Evolutionary conservation across 2,888 invertebrate species (phyloP).

Genomic region (Coelopa pilipes): DNA sequence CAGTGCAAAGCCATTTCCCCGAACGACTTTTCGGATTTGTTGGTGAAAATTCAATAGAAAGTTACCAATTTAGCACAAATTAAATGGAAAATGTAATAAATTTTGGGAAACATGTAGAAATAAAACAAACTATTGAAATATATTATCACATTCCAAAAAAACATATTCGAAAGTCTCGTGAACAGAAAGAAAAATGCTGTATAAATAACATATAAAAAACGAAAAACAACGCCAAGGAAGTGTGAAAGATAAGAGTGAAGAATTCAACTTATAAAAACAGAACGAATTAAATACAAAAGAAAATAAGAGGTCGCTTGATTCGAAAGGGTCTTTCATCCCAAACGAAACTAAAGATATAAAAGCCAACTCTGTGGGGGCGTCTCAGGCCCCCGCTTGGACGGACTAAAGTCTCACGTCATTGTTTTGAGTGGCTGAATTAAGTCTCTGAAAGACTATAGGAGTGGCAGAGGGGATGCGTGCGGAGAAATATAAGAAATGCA

Average conservation of each 20-base stretch:
- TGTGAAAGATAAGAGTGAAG: constrained; percentile 6
- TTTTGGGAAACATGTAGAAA: constrained; percentile 2
- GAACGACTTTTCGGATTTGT: constrained; percentile 11
- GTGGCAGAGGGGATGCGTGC: background rate
- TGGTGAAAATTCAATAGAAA: background rate
- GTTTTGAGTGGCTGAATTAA: constrained; percentile 13
- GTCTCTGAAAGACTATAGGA: background rate
- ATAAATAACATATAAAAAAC: constrained; percentile 6
- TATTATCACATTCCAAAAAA: constrained; percentile 25
- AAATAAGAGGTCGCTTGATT: background rate
- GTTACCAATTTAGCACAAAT: background rate
- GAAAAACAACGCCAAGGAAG: constrained; percentile 27
- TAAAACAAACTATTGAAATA: background rate
- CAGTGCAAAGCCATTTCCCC: background rate
- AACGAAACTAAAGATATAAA: background rate
- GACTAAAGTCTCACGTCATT: constrained; percentile 25
- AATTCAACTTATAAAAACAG: background rate
- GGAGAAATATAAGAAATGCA: background rate
- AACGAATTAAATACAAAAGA: background rate
- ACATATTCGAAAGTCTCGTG: constrained; percentile 3
- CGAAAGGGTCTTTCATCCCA: constrained; percentile 4
- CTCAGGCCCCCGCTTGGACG: background rate
- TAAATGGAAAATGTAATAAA: constrained; percentile 6
- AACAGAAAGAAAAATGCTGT: background rate
- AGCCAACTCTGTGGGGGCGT: constrained; percentile 12